phyloP scores from a whole-genome alignment of 2,113 vertebrate species.

The Artemisiospiza belli region DNA sequence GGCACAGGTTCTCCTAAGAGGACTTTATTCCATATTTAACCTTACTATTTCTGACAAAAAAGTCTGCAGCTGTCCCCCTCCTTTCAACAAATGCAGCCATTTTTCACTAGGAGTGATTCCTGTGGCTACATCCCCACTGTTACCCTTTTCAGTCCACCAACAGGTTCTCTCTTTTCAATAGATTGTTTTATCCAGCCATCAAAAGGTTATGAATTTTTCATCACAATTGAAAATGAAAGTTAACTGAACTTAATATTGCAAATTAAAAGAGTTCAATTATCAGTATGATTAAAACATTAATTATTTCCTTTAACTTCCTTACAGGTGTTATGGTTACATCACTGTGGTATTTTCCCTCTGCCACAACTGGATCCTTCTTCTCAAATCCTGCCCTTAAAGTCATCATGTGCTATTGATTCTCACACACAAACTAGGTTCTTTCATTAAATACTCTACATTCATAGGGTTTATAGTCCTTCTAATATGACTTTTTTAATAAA shows the following conservation, averaged over 20 bases:
- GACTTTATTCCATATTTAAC: background rate
- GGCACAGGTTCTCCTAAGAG: background rate
- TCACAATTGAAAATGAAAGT: background rate
- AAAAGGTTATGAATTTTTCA: background rate
- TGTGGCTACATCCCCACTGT: background rate
- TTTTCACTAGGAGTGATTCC: background rate
- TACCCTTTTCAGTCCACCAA: background rate
- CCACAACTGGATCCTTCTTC: background rate
- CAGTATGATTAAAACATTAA: background rate
- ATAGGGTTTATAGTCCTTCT: background rate
- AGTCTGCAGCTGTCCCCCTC: background rate
- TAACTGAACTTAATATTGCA: background rate
- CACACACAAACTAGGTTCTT: background rate
- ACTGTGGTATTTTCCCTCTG: background rate
- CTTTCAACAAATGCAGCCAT: background rate
- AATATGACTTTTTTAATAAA: slow-evolving; percentile 46
- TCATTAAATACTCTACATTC: slow-evolving; percentile 25
- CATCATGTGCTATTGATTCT: background rate
- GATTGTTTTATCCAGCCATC: background rate
- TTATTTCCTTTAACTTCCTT: background rate
- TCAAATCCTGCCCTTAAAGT: background rate
- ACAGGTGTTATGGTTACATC: background rate
- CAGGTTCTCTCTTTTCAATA: background rate
- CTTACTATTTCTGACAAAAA: background rate
- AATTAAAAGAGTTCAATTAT: background rate